Base-by-base conservation (phyloP, 2,888 invertebrate species). In the Philonicus albiceps region DNA sequence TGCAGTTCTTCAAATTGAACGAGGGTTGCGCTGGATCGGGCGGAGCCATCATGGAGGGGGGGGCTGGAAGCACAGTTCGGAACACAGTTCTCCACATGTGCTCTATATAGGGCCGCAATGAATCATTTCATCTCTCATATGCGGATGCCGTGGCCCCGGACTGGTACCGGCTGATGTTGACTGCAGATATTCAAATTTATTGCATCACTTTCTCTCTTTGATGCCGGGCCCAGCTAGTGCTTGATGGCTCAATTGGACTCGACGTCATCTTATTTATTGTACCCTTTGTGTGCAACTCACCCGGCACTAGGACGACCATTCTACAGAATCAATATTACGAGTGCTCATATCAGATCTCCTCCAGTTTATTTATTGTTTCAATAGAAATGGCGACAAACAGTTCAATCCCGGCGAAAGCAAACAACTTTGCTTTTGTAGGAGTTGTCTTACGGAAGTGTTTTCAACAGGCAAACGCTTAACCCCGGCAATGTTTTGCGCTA, bases 181-280 rank as follows among this genome's bases (percentile, higher is more conserved):
- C 86, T 85, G 81, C 86, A 87, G 87, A 87, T 87, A 87, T 87
- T 87, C 73, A 87, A 87, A 87, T 87, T 87, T 87, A 87, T 87
- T 87, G 87, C 87, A 87, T 86, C 86, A 87, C 87, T 87, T 87
- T 87, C 87, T 80, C 84, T 72, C 72, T 34, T 55, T 37, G 83
- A 83, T 83, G 37, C 64, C 83, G 83, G 83, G 49, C 55, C 34
- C 83, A 64, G 37, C 64, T 8, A 55, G 16, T 34, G 19, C 37
- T 83, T 83, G 83, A 72, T 83, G 40, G 31, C 83, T 83, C 64
- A 34, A 83, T 83, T 83, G 83, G 72, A 43, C 27, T 30, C 40
- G 78, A 19, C 53, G 78, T 78, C 43, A 40, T 40, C 43, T 78
- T 78, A 43, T 78, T 78, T 78, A 37, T 74, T 74, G 74, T 74